Conservation (phyloP, 2,888 invertebrate species). For the Drosophila fungiperda region DNA sequence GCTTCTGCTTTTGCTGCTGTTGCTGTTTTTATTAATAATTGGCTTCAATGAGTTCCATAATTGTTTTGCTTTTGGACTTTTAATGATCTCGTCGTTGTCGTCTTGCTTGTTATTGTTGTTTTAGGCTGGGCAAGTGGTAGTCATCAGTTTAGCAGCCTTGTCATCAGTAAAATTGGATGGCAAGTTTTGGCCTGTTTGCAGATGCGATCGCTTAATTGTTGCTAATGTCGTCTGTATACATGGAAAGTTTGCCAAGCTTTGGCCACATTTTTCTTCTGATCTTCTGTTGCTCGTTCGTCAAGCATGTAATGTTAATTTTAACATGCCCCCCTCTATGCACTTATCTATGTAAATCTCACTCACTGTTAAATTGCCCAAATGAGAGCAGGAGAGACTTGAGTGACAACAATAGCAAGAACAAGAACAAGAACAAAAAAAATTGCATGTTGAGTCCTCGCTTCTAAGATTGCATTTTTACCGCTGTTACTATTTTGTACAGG, state of each 20-base stretch:
- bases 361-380: neutral
- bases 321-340: slow-evolving; percentile 3
- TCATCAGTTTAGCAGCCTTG: slow-evolving; percentile 63
- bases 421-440: slow-evolving; percentile 12
- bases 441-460: slow-evolving; percentile 31
- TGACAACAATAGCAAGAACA: slow-evolving; percentile 1
- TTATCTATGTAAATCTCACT: neutral
- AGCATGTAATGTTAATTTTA: slow-evolving; percentile 20
- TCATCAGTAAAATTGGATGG: slow-evolving; percentile 47
- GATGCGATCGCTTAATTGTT: slow-evolving; percentile 6
- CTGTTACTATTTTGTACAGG: slow-evolving; percentile 71
- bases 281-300: neutral
- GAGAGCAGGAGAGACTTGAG: neutral
- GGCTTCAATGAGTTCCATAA: slow-evolving; percentile 84
- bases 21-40: slow-evolving; percentile 81
- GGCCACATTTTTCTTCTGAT: slow-evolving; percentile 8
- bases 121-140: slow-evolving; percentile 39
- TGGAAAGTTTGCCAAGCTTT: slow-evolving; percentile 9
- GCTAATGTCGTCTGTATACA: neutral
- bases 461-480: slow-evolving; percentile 36
- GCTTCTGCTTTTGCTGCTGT: slow-evolving; percentile 23
- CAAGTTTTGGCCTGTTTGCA: slow-evolving; percentile 13
- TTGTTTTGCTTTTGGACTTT: slow-evolving; percentile 82
- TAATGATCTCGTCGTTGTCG: slow-evolving; percentile 68
- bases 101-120: slow-evolving; percentile 34